Evolutionary conservation across 2,888 invertebrate species (phyloP).

Genomic region (Aporophyla lueneburgensis): DNA sequence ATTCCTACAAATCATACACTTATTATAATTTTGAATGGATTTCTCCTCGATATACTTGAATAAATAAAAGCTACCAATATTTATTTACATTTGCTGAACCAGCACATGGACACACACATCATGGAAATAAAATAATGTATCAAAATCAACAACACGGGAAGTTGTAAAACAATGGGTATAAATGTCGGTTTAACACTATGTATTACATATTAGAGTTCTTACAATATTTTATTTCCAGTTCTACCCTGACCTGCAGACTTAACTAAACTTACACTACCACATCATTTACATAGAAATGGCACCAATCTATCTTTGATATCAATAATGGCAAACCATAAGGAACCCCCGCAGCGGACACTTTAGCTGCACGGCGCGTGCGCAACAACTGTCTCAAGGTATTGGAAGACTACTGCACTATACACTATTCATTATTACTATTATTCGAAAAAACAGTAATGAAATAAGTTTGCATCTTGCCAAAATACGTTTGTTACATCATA

Average conservation of each 20-base stretch:
- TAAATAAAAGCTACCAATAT: conserved; percentile 89
- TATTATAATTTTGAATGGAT: conserved; percentile 78
- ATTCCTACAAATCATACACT: conserved; percentile 79
- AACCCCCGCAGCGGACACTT: conserved; percentile 87
- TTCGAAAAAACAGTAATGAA: conserved; percentile 83
- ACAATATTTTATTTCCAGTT: conserved; percentile 88
- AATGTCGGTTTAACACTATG: conserved; percentile 80
- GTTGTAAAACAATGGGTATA: conserved; percentile 80
- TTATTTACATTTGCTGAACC: conserved; percentile 89
- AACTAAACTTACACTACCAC: conserved; percentile 90
- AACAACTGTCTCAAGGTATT: conserved; percentile 86
- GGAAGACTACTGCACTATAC: conserved; percentile 90
- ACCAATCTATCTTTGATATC: conserved; percentile 91
- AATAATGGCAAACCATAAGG: conserved; percentile 90
- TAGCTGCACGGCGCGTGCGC: conserved; percentile 75
- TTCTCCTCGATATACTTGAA: conserved; percentile 82
- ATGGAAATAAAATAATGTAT: conserved; percentile 88
- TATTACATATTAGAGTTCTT: conserved; percentile 77
- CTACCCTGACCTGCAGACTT: conserved; percentile 91
- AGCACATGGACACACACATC: conserved; percentile 90
- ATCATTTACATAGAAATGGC: conserved; percentile 90
- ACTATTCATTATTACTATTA: conserved; percentile 86
- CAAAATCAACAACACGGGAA: conserved; percentile 81
- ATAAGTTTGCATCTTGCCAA: conserved; percentile 75
- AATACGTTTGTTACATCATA: conserved; percentile 74